Evolutionary conservation across 2,797 vertebrate genomes (phyloP), one percentile per base, ranked within the genome.

Genomic region (Halcyon smyrnensis): DNA sequence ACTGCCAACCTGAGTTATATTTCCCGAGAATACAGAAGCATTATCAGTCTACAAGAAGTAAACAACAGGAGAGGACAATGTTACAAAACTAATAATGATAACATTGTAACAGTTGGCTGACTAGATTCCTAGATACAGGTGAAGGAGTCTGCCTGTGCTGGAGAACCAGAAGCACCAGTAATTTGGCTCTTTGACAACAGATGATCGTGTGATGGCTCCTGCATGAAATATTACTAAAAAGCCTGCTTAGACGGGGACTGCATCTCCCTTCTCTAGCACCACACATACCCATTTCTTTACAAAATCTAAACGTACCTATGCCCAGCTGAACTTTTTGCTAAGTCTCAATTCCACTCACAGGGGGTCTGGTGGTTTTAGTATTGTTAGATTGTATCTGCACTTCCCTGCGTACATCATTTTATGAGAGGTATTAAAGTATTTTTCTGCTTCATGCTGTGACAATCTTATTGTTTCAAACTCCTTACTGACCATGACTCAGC

Each of bases 1-100:
- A 98, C 99, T 99, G 97, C 99, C 99, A 89, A 98, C 98, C 68
- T 98, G 98, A 97, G 99, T 98, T 97, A 98, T 97, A 85, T 92
- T 95, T 97, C 98, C 99, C 98, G 98, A 95, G 90, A 98, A 97
- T 12, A 94, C 91, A 96, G 98, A 97, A 89, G 96, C 91, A 71
- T 96, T 97, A 96, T 98, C 98, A 92, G 73, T 94, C 98, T 98
- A 96, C 56, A 88, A 96, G 90, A 97, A 92, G 64, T 32, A 95
- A 97, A 92, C 67, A 86, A 94, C 19, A 87, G 89, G 53, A 76
- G 85, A 93, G 54, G 43, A 84, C 48, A 86, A 37, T 12, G 91
- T 96, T 95, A 90, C 27, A 64, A 62, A 83, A 79, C 64, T 36
- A 57, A 45, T 46, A 87, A 79, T 11, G 6, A 62, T 13, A 70